Evolutionary conservation across 2,888 invertebrate genomes (phyloP), one percentile per base, ranked within the genome.

Genomic region (Hipparchia semele): DNA sequence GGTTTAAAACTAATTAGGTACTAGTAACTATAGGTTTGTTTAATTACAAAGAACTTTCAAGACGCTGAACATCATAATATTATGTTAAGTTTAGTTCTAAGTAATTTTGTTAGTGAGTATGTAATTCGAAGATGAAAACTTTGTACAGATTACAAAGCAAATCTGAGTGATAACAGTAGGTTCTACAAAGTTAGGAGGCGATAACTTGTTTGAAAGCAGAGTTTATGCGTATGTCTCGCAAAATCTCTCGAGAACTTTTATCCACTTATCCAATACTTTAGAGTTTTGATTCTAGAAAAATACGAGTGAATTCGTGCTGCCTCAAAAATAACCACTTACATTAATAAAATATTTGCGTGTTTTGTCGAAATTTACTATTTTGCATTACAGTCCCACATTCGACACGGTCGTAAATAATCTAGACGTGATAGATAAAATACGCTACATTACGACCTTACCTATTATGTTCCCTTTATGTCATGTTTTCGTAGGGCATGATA

Each of bases 381-480:
- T 60, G 39, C 45, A 56, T 70, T 70, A 70, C 70, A 54, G 56
- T 72, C 51, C 61, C 62, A 70, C 54, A 54, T 75, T 61, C 61
- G 70, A 60, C 61, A 23, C 54, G 62, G 33, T 51, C 54, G 65
- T 73, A 73, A 73, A 75, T 73, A 70, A 68, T 64, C n/a, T 39
- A 75, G 66, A 54, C 67, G 72, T 70, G 75, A 73, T 73, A 73
- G 70, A 73, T 54, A 64, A 72, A 69, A 13, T 67, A 70, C 49
- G 68, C 69, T 62, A 75, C 59, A 58, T 70, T 65, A 67, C 60
- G 62, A 62, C 58, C 39, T 51, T 51, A 72, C 23, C 64, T 70
- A 64, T 62, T 74, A 65, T 56, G 67, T 60, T 39, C 58, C 66
- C 72, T 74, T 70, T 66, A 56, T 70, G 62, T 62, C 54, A 45